phyloP scores from a whole-genome alignment of 2,113 vertebrate species.

The Clarias macrocephalus region DNA sequence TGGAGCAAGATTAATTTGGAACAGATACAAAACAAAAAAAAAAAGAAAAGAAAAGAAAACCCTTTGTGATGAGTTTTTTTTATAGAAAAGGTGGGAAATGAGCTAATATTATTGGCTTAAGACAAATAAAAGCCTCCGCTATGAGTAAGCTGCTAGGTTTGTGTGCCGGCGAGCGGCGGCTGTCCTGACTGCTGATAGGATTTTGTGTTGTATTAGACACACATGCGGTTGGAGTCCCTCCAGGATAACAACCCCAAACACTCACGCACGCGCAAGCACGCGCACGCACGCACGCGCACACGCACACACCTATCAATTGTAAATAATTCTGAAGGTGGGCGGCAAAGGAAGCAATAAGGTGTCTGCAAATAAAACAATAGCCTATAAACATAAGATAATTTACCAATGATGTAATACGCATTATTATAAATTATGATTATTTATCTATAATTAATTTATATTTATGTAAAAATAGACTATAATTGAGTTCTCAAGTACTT shows the following conservation, averaged over 20 bases:
- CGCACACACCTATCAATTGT: not conserved
- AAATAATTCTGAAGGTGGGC: not conserved
- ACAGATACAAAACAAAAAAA: not conserved
- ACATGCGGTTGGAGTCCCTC: slow-evolving; percentile 57
- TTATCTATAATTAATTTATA: too few relatives aligned
- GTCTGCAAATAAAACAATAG: not conserved
- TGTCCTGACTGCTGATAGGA: slow-evolving; percentile 62
- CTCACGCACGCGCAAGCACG: not conserved
- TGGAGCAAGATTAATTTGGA: slow-evolving; percentile 20
- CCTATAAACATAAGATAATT: too few relatives aligned
- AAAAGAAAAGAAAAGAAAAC: not conserved
- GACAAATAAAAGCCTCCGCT: slow-evolving; percentile 3
- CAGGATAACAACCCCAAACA: slow-evolving; percentile 52
- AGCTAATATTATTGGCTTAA: not conserved
- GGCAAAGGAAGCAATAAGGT: not conserved
- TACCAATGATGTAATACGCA: too few relatives aligned
- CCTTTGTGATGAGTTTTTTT: not conserved
- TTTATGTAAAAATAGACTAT: not conserved
- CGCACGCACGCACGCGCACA: not conserved
- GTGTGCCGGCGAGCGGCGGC: slow-evolving; percentile 50
- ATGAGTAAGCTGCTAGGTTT: not conserved
- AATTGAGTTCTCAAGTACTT: not conserved
- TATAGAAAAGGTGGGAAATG: too few relatives aligned
- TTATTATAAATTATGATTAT: too few relatives aligned
- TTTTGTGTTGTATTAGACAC: slow-evolving; percentile 60